A percentile compares a stretch with the other conserved stretches of the same genome.
Evolutionary conservation across 2,113 vertebrate species (phyloP).

Genomic region (Leuciscus idus): DNA sequence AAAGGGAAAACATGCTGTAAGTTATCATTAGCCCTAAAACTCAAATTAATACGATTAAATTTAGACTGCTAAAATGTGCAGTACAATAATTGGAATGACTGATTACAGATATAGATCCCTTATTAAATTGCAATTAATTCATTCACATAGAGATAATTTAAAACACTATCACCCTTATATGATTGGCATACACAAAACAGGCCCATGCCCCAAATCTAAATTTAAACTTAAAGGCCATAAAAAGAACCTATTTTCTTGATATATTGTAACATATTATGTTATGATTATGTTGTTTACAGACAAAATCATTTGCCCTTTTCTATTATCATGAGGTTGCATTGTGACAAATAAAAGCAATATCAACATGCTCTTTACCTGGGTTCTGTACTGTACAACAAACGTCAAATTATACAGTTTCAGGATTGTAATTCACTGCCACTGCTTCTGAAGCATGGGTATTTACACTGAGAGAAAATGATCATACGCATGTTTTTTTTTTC

Average conservation of each 20-base stretch:
- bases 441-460: slow-evolving; percentile 50
- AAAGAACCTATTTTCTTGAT: slow-evolving; percentile 1
- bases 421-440: slow-evolving; percentile 48
- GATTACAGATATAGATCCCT: slow-evolving; percentile 44
- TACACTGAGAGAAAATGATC: slow-evolving; percentile 45
- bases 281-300: slow-evolving; percentile 41
- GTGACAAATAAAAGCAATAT: slow-evolving; percentile 45
- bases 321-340: slow-evolving; percentile 52
- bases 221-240: slow-evolving; percentile 16
- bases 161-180: slow-evolving; percentile 33
- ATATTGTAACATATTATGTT: slow-evolving; percentile 12
- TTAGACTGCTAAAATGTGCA: slow-evolving; percentile 38
- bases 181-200: slow-evolving; percentile 46
- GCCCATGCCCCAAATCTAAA: slow-evolving; percentile 33
- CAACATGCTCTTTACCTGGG: slow-evolving; percentile 47
- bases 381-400: slow-evolving; percentile 18
- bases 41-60: slow-evolving; percentile 23
- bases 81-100: slow-evolving; percentile 45
- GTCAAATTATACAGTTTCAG: slow-evolving; percentile 36
- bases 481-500: not conserved
- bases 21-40: slow-evolving; percentile 41
- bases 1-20: slow-evolving; percentile 42
- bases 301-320: slow-evolving; percentile 41
- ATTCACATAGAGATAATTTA: slow-evolving; percentile 35
- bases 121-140: slow-evolving; percentile 39